phyloP scores from a whole-genome alignment of 1,140 invertebrate genomes.

The Coenobita brevimanus region DNA sequence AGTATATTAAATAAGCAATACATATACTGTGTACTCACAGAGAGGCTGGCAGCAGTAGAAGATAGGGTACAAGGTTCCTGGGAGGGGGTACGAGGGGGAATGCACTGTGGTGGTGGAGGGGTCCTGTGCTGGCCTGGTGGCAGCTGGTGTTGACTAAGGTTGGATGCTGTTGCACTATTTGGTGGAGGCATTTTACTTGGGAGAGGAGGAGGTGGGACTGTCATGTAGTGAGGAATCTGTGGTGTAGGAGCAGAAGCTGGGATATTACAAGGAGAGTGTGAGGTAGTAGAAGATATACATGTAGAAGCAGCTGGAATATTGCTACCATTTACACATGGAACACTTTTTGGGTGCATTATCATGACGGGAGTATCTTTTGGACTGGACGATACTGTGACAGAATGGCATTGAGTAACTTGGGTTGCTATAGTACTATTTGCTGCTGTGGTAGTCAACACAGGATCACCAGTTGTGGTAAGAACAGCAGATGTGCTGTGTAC shows the following conservation, averaged over 20 bases:
- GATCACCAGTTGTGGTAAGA: background rate
- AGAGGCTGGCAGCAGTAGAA: conserved; percentile 34
- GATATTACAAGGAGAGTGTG: conserved; percentile 21
- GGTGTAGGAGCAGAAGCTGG: conserved; percentile 3
- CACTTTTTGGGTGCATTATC: background rate
- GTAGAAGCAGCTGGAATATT: background rate
- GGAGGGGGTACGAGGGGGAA: conserved; percentile 49
- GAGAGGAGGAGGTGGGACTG: conserved; percentile 30
- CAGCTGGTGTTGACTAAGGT: conserved; percentile 16
- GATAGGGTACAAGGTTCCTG: conserved; percentile 38
- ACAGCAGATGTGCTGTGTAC: background rate
- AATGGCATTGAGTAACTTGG: conserved; percentile 52
- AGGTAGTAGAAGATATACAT: conserved; percentile 22
- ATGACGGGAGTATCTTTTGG: conserved; percentile 19
- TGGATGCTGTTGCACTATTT: background rate
- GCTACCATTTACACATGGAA: conserved; percentile 25
- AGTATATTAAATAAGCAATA: no score
- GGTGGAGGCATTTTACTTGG: conserved; percentile 26
- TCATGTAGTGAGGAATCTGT: conserved; percentile 47
- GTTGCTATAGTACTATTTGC: conserved; percentile 38
- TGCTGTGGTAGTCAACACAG: conserved; percentile 15
- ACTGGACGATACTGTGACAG: conserved; percentile 31
- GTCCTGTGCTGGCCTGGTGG: conserved; percentile 50
- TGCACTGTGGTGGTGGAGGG: conserved; percentile 43
- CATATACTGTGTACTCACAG: background rate